A percentile compares a stretch with the other conserved stretches of the same genome.
These are phyloP conservation scores for Strongylocentrotus purpuratus DNA, from an alignment of 35 echinoderm and acorn worm species.

Conservation along the genomic window DNA sequence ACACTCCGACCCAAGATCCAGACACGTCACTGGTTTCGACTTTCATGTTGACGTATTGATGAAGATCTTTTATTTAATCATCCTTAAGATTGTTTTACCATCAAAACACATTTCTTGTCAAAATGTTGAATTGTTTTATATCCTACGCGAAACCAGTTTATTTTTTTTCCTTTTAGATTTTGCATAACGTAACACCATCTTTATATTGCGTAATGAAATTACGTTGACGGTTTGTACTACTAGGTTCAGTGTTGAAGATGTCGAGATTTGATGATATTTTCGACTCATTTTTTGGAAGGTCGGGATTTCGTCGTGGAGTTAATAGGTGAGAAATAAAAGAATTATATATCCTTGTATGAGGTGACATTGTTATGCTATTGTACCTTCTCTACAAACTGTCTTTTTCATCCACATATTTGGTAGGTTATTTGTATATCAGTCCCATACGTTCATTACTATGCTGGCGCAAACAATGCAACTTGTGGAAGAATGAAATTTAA, in stretches of 20 bases:
- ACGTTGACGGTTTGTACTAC: neutral
- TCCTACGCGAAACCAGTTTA: too few species aligned
- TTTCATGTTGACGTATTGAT: too few species aligned
- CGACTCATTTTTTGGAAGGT: neutral
- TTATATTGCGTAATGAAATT: neutral
- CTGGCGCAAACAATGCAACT: too few species aligned
- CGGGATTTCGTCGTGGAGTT: neutral
- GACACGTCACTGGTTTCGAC: too few species aligned
- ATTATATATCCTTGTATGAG: neutral
- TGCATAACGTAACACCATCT: neutral
- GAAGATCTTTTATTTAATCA: too few species aligned
- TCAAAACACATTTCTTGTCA: too few species aligned
- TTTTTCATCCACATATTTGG: neutral
- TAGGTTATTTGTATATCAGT: neutral
- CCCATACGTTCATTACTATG: neutral
- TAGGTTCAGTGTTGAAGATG: neutral
- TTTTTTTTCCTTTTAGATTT: neutral
- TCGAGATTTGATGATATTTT: neutral
- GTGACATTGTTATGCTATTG: neutral
- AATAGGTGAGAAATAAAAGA: neutral
- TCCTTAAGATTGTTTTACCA: too few species aligned
- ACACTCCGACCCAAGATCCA: too few species aligned
- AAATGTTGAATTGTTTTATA: too few species aligned
- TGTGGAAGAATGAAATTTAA: too few species aligned
- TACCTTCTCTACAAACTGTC: neutral